phyloP scores from a whole-genome alignment of 2,113 vertebrate genomes.

The Phainopepla nitens region DNA sequence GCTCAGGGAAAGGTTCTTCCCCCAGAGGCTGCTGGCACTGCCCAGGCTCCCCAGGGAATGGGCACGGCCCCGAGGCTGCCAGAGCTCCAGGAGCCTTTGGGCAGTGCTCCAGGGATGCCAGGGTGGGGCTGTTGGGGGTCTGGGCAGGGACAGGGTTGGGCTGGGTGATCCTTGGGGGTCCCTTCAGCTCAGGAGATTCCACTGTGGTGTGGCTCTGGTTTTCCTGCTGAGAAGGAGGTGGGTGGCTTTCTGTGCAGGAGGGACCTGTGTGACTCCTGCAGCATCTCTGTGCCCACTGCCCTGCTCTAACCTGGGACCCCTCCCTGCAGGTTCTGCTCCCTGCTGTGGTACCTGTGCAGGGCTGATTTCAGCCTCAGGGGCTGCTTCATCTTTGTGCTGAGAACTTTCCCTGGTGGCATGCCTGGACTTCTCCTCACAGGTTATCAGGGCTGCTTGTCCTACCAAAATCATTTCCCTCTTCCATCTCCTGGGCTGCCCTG shows the following conservation, averaged over 20 bases:
- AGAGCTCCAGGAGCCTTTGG: not conserved
- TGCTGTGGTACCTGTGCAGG: not conserved
- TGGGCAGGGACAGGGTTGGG: accelerated
- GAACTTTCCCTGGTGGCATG: not conserved
- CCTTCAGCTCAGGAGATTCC: not conserved
- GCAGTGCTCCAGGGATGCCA: not conserved
- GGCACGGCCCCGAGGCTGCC: not conserved
- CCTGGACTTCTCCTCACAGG: not conserved
- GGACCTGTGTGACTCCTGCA: not conserved
- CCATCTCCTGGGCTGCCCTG: not conserved
- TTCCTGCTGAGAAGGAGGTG: not conserved
- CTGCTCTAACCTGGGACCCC: not conserved
- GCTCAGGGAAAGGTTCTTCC: not conserved
- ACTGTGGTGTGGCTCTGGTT: not conserved
- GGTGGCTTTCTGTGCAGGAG: not conserved
- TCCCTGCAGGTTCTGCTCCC: not conserved
- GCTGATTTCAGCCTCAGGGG: not conserved
- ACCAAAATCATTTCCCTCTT: not conserved
- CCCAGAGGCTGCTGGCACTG: not conserved
- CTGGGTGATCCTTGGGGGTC: accelerated
- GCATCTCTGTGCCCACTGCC: not conserved
- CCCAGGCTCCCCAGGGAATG: not conserved
- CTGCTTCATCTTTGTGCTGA: not conserved
- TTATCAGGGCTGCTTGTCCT: not conserved
- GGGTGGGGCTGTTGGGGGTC: not conserved